Percentiles rank a stretch among this genome's conserved stretches.
These are phyloP conservation scores for Acanthurus tractus DNA, from an alignment of 2,797 vertebrate genomes.

Conservation along the genomic window DNA sequence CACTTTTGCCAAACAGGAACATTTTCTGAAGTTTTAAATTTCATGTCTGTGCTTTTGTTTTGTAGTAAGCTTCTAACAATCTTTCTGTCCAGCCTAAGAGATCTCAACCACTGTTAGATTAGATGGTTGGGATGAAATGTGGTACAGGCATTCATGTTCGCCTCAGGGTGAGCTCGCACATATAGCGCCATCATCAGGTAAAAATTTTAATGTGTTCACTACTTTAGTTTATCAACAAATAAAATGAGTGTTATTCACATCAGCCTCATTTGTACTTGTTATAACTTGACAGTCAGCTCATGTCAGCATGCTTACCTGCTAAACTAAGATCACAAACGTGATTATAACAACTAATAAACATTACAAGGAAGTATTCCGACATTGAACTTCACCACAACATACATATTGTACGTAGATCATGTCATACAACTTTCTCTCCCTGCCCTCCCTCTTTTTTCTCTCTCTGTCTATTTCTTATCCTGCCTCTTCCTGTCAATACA, in stretches of 20 bases:
- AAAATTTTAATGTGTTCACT: not conserved
- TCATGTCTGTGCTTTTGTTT: not conserved
- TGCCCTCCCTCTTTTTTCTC: too few relatives aligned
- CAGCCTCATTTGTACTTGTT: not conserved
- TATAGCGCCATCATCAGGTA: not conserved
- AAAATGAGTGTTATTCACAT: too few relatives aligned
- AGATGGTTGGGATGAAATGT: not conserved
- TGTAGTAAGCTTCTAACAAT: not conserved
- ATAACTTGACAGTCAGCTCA: not conserved
- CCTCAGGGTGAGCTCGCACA: not conserved
- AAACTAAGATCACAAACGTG: not conserved
- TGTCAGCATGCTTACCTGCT: not conserved
- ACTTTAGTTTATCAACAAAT: too few relatives aligned
- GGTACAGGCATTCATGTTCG: not conserved
- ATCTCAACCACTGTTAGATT: not conserved
- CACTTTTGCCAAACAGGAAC: too few relatives aligned
- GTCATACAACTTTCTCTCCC: too few relatives aligned
- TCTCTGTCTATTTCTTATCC: too few relatives aligned
- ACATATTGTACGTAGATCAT: not conserved
- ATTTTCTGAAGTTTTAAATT: not conserved
- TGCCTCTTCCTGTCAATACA: too few relatives aligned
- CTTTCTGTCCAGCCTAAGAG: not conserved
- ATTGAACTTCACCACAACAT: not conserved
- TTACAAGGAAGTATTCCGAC: not conserved
- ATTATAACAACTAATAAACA: not conserved